Conservation (phyloP, 2,888 invertebrate genomes). For the Euphydryas editha region DNA sequence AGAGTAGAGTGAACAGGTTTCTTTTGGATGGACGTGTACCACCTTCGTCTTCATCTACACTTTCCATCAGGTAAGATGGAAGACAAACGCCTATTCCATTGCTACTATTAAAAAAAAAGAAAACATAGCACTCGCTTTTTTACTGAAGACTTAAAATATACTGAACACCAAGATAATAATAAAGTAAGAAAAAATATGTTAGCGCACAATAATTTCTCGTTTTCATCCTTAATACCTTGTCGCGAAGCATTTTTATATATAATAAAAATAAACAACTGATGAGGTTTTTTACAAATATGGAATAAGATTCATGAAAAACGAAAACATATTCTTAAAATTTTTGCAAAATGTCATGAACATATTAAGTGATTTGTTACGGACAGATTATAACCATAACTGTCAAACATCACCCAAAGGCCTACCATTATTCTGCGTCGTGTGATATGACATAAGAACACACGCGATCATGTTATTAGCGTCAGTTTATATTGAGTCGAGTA, state of each 20-base stretch:
- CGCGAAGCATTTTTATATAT: neutral
- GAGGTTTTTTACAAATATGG: conserved; percentile 7
- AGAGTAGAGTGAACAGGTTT: too few species aligned
- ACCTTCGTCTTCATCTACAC: too few species aligned
- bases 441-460: conserved; percentile 34
- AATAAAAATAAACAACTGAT: neutral
- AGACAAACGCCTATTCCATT: too few species aligned
- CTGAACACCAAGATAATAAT: neutral
- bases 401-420: conserved; percentile 53
- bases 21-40: too few species aligned
- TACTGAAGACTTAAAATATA: too few species aligned
- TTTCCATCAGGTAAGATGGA: too few species aligned
- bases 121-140: too few species aligned
- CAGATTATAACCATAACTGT: conserved; percentile 38
- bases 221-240: conserved; percentile 2
- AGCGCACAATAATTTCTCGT: neutral
- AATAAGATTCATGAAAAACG: neutral
- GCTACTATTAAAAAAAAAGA: too few species aligned
- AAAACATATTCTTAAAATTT: neutral
- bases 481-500: conserved; percentile 35
- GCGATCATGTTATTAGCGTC: conserved; percentile 27
- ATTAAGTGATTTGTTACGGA: conserved; percentile 30
- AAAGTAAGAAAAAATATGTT: neutral
- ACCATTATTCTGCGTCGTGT: conserved; percentile 55
- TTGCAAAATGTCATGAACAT: conserved; percentile 11